Conservation (phyloP, 2,113 vertebrate species). For the Gobius niger region DNA sequence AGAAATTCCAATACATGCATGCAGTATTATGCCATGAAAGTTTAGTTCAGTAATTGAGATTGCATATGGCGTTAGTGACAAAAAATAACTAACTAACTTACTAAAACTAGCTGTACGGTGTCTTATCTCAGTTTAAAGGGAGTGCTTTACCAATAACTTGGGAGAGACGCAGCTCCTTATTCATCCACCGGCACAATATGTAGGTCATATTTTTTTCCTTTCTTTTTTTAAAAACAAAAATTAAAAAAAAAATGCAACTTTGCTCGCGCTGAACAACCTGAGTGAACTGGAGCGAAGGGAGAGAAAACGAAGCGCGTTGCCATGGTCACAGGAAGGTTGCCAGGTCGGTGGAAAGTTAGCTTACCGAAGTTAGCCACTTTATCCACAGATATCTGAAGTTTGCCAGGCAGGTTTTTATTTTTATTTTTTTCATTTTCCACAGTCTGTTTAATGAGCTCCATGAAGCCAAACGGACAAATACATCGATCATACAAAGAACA, state of each 20-base stretch:
- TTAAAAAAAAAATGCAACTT: background rate
- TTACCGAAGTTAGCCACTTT: background rate
- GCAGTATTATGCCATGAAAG: no score
- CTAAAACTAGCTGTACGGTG: no score
- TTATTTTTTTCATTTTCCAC: constrained; percentile 80
- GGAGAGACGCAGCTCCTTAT: constrained; percentile 84
- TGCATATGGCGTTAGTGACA: no score
- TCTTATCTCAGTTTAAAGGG: no score
- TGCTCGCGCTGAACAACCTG: background rate
- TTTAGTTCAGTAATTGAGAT: no score
- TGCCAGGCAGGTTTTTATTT: no score
- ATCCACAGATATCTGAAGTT: background rate
- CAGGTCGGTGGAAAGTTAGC: background rate
- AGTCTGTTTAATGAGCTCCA: constrained; percentile 95
- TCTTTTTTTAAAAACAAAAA: no score
- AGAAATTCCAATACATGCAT: no score
- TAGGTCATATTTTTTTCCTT: constrained; percentile 77
- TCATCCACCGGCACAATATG: constrained; percentile 89
- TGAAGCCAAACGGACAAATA: constrained; percentile 91
- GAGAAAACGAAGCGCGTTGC: background rate
- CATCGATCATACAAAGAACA: constrained; percentile 81
- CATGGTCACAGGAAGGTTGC: constrained; percentile 7
- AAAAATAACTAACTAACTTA: no score
- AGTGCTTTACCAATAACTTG: constrained; percentile 79
- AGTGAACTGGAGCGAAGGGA: no score